Base-by-base conservation (phyloP, 2,888 invertebrate species). In the Cheilosia soror region DNA sequence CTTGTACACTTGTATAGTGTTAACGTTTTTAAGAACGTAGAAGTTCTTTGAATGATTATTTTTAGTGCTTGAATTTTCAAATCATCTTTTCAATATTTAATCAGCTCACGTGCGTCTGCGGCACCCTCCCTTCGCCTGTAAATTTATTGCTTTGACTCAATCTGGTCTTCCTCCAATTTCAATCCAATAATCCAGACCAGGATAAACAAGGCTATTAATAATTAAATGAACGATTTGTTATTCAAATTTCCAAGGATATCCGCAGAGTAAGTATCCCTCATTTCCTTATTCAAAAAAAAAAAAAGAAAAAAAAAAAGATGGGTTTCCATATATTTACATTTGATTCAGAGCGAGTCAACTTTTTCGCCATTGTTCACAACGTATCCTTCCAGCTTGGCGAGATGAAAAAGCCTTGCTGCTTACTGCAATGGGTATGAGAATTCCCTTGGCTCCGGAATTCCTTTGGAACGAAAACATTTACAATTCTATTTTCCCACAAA, bases 141-240 rank as follows among this genome's bases (percentile, higher is more conserved):
- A 47, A 47, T 47, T 47, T 47, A 44, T 44, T 44, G 11, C 11
- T 13, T 42, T 44, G 44, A 15, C 44, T 2, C 13, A n/a, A 6
- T 44, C 2, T 44, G n/a, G 5, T 40, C 40, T 4, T 9, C 11
- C 25, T 37, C 9, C 3, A 58, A 65, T 75, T 49, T 15, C 71
- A 72, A 72, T 77, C 72, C 71, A 78, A 83, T 77, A 72, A 72
- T 77, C 71, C 78, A 65, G 55, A 33, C 78, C n/a, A n/a, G n/a
- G n/a, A n/a, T 42, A 68, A 76, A 40, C 42, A 40, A 49, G 33
- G 29, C 72, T 49, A 78, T 83, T 78, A 83, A 83, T 83, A 73
- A 83, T 68, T 78, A 82, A 82, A 77, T 69, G 73, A 78, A 83
- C 55, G 83, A 83, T 83, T 83, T 83, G 83, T 68, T 78, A 78